phyloP scores from a whole-genome alignment of 2,888 invertebrate species.

The Campoplex capitator region DNA sequence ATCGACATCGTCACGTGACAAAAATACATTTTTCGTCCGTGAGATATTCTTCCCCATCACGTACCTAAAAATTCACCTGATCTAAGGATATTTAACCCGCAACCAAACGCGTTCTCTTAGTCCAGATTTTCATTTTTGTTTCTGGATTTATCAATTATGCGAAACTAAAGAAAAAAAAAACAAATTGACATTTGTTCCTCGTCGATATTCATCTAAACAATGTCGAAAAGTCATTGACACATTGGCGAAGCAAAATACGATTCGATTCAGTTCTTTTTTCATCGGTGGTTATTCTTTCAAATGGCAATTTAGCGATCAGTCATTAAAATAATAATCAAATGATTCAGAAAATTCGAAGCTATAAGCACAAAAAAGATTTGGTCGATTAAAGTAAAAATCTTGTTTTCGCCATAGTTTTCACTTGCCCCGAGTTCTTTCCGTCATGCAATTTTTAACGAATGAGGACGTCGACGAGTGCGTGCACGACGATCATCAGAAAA shows the following conservation, averaged over 20 bases:
- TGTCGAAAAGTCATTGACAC: background rate
- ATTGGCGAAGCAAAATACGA: background rate
- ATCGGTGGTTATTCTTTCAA: too few relatives aligned
- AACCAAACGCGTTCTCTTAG: background rate
- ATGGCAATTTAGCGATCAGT: background rate
- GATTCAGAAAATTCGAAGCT: background rate
- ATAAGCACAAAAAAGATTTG: background rate
- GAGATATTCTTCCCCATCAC: background rate
- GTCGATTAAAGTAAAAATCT: background rate
- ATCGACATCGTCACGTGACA: conserved; percentile 30
- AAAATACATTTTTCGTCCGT: conserved; percentile 23
- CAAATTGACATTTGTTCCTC: background rate
- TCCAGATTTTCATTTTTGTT: too few relatives aligned
- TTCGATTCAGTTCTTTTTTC: background rate
- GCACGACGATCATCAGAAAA: conserved; percentile 27
- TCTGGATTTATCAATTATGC: background rate
- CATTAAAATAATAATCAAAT: background rate
- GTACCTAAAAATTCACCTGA: background rate
- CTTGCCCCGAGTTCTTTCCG: background rate
- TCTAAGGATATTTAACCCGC: background rate
- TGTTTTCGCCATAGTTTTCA: background rate
- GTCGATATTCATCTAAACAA: background rate
- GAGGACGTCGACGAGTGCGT: conserved; percentile 16
- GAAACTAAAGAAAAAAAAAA: background rate
- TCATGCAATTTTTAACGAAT: conserved; percentile 12